A percentile compares a stretch with the other conserved stretches of the same genome.
Evolutionary conservation across 2,797 vertebrate species (phyloP).

Genomic region (Vipera latastei): DNA sequence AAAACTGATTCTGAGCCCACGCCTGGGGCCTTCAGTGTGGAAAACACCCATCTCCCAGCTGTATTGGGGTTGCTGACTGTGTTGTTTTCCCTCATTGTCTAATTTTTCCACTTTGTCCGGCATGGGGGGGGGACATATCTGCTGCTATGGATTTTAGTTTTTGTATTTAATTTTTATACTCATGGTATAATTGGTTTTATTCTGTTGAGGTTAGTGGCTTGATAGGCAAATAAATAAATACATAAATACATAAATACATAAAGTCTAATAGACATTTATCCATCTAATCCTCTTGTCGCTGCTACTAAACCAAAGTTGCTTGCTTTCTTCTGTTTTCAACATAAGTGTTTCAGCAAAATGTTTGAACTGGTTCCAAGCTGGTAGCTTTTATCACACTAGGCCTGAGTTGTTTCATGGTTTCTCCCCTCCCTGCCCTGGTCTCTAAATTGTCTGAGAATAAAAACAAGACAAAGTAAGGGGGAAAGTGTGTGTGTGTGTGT

Average conservation of each 20-base stretch:
- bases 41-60: not conserved
- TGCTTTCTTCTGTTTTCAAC: constrained; percentile 1
- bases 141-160: not conserved
- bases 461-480: constrained; percentile 25
- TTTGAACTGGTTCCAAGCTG: constrained; percentile 31
- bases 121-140: not conserved
- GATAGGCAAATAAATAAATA: too few relatives aligned
- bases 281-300: not conserved
- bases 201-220: not conserved
- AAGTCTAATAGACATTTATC: not conserved
- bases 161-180: not conserved
- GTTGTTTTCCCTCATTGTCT: not conserved
- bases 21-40: not conserved
- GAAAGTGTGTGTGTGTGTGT: constrained; percentile 18
- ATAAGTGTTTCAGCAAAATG: constrained; percentile 13
- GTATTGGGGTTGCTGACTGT: not conserved
- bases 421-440: constrained; percentile 21
- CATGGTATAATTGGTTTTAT: not conserved
- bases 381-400: constrained; percentile 29
- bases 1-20: not conserved
- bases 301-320: constrained; percentile 25
- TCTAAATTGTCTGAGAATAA: constrained; percentile 33
- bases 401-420: constrained; percentile 19
- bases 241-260: too few relatives aligned
- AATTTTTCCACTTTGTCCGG: not conserved